Evolutionary conservation across 2,797 vertebrate species (phyloP).

Genomic region (Hypotaenidia philippensis): DNA sequence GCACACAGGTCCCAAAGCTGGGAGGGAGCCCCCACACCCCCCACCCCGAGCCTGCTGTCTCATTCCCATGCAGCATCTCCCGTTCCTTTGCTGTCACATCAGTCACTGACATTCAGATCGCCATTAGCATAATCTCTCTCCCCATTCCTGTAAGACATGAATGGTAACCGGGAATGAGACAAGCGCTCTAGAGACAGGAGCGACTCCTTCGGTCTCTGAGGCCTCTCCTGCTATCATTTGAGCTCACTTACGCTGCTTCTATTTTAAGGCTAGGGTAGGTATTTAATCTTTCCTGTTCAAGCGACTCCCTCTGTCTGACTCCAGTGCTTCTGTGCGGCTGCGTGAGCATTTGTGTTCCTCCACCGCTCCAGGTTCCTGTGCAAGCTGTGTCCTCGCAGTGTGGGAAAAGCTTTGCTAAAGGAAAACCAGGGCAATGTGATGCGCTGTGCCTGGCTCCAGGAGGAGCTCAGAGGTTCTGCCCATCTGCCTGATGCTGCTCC

Average conservation of each 20-base stretch:
- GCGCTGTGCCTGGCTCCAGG: not conserved
- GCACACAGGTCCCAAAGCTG: not conserved
- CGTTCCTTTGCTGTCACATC: constrained; percentile 46
- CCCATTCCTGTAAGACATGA: constrained; percentile 27
- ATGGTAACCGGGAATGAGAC: constrained; percentile 43
- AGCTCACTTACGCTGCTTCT: constrained; percentile 55
- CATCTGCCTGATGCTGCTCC: fast-evolving
- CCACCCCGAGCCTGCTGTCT: not conserved
- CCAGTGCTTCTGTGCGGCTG: not conserved
- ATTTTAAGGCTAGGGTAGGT: constrained; percentile 67
- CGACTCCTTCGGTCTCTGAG: constrained; percentile 46
- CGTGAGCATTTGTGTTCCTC: not conserved
- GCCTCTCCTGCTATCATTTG: constrained; percentile 51
- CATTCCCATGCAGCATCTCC: constrained; percentile 56
- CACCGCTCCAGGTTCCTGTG: not conserved
- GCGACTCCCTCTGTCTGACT: constrained; percentile 39
- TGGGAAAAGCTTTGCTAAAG: constrained; percentile 52
- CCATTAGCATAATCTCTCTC: constrained; percentile 66
- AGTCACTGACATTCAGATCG: constrained; percentile 56
- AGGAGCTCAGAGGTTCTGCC: not conserved
- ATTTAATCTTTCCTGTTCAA: constrained; percentile 51
- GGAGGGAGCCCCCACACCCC: not conserved
- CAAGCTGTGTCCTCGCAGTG: not conserved
- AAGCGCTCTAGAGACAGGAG: constrained; percentile 59
- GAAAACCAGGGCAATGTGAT: not conserved